Conservation (phyloP, 2,888 invertebrate species). For the Tetheella fluctuosa region DNA sequence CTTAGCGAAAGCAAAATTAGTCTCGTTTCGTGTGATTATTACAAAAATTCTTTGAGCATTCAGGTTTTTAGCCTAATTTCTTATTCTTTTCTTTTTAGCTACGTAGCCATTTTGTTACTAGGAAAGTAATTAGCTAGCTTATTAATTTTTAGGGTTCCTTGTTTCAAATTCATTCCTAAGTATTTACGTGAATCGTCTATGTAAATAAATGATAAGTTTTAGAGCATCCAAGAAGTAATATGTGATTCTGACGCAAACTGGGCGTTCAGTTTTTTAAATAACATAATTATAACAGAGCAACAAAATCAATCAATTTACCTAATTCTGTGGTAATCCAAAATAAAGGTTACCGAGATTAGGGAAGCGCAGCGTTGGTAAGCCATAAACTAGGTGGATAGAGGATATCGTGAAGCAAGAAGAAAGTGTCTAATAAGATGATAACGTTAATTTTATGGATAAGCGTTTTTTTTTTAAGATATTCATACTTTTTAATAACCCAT, state of each 20-base stretch:
- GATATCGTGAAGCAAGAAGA: no score
- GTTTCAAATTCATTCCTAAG: not conserved
- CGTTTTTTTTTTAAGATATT: not conserved
- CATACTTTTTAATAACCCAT: not conserved
- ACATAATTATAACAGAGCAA: no score
- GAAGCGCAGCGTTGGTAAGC: no score
- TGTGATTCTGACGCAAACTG: no score
- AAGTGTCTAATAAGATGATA: no score
- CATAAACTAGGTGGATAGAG: no score
- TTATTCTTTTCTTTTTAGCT: conserved; percentile 13
- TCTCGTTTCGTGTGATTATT: conserved; percentile 24
- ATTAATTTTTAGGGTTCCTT: conserved; percentile 40
- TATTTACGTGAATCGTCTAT: not conserved
- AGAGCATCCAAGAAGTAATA: no score
- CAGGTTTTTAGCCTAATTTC: conserved; percentile 28
- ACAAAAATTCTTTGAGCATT: conserved; percentile 23
- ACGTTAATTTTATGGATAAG: not conserved
- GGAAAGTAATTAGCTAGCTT: conserved; percentile 47
- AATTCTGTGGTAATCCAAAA: no score
- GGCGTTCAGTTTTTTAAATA: no score
- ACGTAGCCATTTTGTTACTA: conserved; percentile 29
- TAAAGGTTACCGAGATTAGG: no score
- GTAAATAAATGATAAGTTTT: not conserved
- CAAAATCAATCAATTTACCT: no score
- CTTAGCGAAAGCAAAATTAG: not conserved